Evolutionary conservation across 2,888 invertebrate species (phyloP).

Genomic region (Carterocephalus palaemon): DNA sequence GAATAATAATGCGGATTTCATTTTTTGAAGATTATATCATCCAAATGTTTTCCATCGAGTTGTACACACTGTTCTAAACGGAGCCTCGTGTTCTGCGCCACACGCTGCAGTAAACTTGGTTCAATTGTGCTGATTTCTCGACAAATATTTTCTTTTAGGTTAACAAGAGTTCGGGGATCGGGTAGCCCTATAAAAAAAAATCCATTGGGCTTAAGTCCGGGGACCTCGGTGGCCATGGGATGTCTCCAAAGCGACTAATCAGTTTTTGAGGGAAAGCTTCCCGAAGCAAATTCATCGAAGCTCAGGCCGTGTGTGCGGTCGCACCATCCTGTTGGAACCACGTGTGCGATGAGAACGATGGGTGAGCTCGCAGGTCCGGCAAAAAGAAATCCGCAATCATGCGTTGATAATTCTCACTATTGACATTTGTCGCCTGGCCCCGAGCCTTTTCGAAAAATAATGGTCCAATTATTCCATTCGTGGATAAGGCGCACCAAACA

Average conservation of each 20-base stretch:
- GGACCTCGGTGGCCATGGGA: slow-evolving; percentile 30
- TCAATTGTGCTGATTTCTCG: slow-evolving; percentile 31
- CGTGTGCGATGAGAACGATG: slow-evolving; percentile 26
- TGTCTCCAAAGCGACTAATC: slow-evolving; percentile 31
- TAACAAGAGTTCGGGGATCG: slow-evolving; percentile 25
- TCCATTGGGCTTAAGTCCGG: slow-evolving; percentile 29
- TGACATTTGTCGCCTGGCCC: slow-evolving; percentile 28
- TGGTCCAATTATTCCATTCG: slow-evolving; percentile 27
- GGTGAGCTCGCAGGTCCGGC: slow-evolving; percentile 30
- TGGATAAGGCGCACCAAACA: slow-evolving; percentile 34
- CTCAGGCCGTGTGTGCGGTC: slow-evolving; percentile 21
- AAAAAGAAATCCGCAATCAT: slow-evolving; percentile 33
- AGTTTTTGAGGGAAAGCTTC: slow-evolving; percentile 28
- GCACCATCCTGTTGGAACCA: slow-evolving; percentile 32
- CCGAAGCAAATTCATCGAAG: slow-evolving; percentile 23
- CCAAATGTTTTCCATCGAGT: slow-evolving; percentile 32
- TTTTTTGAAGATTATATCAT: slow-evolving; percentile 31
- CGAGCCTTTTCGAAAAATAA: slow-evolving; percentile 33
- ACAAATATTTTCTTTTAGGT: slow-evolving; percentile 32
- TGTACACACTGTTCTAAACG: slow-evolving; percentile 33
- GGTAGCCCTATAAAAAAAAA: slow-evolving; percentile 30
- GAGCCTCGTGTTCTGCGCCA: slow-evolving; percentile 32
- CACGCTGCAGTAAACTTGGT: slow-evolving; percentile 32
- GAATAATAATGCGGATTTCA: slow-evolving; percentile 22
- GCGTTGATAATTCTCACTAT: slow-evolving; percentile 27